Evolutionary conservation across 2,797 vertebrate genomes (phyloP).

Genomic region (Delichon dasypus): DNA sequence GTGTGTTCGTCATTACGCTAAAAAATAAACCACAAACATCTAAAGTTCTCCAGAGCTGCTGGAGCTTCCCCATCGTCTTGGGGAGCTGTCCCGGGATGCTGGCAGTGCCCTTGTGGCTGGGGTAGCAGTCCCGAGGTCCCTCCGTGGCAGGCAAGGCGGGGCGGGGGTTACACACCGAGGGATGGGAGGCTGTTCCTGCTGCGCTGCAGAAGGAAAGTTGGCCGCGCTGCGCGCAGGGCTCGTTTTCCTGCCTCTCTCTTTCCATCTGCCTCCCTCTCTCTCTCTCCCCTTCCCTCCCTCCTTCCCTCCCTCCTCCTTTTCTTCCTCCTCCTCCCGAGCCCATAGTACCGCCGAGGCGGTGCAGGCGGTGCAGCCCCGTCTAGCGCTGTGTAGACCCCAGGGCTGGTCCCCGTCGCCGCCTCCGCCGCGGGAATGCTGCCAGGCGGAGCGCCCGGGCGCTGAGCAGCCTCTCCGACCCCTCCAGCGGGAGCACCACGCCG

Average conservation of each 20-base stretch:
- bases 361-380: neutral
- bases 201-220: constrained; percentile 52
- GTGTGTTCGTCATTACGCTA: fast-evolving
- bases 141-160: neutral
- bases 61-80: neutral
- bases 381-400: neutral
- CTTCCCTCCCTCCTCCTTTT: neutral
- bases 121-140: neutral
- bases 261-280: neutral
- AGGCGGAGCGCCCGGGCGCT: neutral
- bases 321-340: neutral
- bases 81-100: neutral
- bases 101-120: neutral
- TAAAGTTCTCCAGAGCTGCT: neutral
- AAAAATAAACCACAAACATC: neutral
- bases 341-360: neutral
- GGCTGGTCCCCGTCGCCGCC: neutral
- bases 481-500: neutral
- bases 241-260: neutral
- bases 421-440: neutral
- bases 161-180: neutral
- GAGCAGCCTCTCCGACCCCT: neutral
- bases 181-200: neutral
- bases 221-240: neutral
- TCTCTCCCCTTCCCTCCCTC: neutral